These are phyloP conservation scores for Pelobates fuscus DNA, from an alignment of 2,113 vertebrate species.

Conservation along the genomic window DNA sequence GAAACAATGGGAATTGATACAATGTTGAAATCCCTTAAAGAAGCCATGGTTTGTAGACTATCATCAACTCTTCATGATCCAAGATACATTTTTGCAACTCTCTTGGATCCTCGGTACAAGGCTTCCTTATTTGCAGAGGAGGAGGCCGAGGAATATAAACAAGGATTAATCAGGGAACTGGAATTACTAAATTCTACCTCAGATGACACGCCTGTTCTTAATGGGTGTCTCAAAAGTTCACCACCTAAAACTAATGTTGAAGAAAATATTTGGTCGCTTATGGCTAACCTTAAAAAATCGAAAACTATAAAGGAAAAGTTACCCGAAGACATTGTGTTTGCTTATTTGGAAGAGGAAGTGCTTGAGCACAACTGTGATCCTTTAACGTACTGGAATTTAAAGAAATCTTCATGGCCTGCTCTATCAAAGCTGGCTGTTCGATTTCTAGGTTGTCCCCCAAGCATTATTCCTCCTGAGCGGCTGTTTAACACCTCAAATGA, in stretches of 20 bases:
- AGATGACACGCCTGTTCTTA: constrained; percentile 72
- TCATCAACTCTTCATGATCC: constrained; percentile 85
- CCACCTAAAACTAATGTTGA: constrained; percentile 70
- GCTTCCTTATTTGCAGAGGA: constrained; percentile 93
- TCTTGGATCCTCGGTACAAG: constrained; percentile 96
- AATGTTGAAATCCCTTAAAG: constrained; percentile 91
- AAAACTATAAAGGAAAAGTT: constrained; percentile 80
- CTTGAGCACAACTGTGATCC: constrained; percentile 97
- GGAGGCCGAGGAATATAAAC: constrained; percentile 90
- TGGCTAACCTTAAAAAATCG: constrained; percentile 83
- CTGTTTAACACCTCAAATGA: constrained; percentile 89
- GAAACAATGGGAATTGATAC: constrained; percentile 96
- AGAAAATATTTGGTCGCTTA: constrained; percentile 90
- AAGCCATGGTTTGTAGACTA: constrained; percentile 89
- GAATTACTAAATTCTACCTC: constrained; percentile 87
- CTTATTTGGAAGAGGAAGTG: constrained; percentile 94
- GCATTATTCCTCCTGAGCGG: constrained; percentile 87
- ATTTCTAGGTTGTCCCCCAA: constrained; percentile 94
- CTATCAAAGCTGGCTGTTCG: constrained; percentile 90
- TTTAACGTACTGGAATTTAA: constrained; percentile 94
- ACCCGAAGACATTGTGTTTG: constrained; percentile 86
- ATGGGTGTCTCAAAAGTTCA: constrained; percentile 73
- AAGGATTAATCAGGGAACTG: constrained; percentile 89
- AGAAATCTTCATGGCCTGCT: constrained; percentile 89
- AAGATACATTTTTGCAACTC: constrained; percentile 88